These are phyloP conservation scores for Muschampia plurimacula DNA, from an alignment of 2,888 invertebrate genomes.

Conservation along the genomic window DNA sequence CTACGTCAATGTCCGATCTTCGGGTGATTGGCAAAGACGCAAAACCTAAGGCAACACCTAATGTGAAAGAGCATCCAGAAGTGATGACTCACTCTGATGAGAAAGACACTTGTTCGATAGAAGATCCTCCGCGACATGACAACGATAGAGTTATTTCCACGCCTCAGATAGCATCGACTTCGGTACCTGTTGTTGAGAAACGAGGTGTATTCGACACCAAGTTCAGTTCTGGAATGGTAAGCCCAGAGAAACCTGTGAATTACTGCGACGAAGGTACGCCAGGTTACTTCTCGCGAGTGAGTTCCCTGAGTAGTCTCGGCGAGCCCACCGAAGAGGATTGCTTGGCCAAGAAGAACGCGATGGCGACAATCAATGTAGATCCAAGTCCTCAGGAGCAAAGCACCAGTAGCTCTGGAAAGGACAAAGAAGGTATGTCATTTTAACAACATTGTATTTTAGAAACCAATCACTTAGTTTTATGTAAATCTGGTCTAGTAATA, in stretches of 20 bases:
- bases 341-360: slow-evolving; percentile 76
- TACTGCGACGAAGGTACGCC: slow-evolving; percentile 96
- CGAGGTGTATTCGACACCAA: slow-evolving; percentile 76
- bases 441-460: neutral
- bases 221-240: slow-evolving; percentile 89
- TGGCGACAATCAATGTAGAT: slow-evolving; percentile 73
- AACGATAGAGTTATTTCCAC: slow-evolving; percentile 74
- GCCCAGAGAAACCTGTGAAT: slow-evolving; percentile 92
- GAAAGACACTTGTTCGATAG: slow-evolving; percentile 79
- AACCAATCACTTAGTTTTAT: neutral
- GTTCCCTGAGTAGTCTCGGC: slow-evolving; percentile 86
- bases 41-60: slow-evolving; percentile 63
- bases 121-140: slow-evolving; percentile 76
- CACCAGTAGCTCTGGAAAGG: slow-evolving; percentile 66
- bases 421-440: slow-evolving; percentile 71
- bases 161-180: slow-evolving; percentile 57
- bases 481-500: neutral
- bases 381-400: slow-evolving; percentile 62
- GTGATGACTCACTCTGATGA: slow-evolving; percentile 82
- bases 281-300: slow-evolving; percentile 90
- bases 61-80: slow-evolving; percentile 74
- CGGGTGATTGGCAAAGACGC: slow-evolving; percentile 83
- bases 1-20: slow-evolving; percentile 95
- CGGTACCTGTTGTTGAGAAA: slow-evolving; percentile 63
- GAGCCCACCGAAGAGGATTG: slow-evolving; percentile 81